Evolutionary conservation across 2,113 vertebrate genomes (phyloP).

Genomic region (Panthera uncia): DNA sequence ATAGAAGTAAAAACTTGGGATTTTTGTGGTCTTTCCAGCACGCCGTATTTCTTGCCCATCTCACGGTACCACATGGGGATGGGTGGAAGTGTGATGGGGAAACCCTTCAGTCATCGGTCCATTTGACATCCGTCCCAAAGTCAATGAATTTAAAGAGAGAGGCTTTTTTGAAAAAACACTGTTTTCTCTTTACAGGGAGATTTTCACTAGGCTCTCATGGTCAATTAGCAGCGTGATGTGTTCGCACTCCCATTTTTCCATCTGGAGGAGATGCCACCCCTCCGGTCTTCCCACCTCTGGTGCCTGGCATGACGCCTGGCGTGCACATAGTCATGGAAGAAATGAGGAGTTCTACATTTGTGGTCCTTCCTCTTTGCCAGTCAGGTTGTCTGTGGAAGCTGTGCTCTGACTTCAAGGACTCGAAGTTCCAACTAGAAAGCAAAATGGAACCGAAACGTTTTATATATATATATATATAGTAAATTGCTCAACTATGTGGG

Average conservation of each 20-base stretch:
- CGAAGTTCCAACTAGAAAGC: not conserved
- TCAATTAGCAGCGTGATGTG: not conserved
- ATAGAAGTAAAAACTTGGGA: not conserved
- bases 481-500: too few relatives aligned
- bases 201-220: not conserved
- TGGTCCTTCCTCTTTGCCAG: not conserved
- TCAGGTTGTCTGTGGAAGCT: not conserved
- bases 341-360: not conserved
- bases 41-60: not conserved
- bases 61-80: not conserved
- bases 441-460: not conserved
- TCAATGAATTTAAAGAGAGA: not conserved
- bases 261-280: not conserved
- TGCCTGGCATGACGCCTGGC: not conserved
- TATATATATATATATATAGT: too few relatives aligned
- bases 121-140: not conserved
- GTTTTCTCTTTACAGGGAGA: not conserved
- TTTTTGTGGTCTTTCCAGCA: not conserved
- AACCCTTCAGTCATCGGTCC: not conserved
- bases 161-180: not conserved
- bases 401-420: not conserved
- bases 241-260: not conserved
- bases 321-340: not conserved
- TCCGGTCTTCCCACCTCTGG: not conserved
- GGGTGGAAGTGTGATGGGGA: too few relatives aligned